phyloP scores from a whole-genome alignment of 2,113 vertebrate species.

The Beaufortia kweichowensis region DNA sequence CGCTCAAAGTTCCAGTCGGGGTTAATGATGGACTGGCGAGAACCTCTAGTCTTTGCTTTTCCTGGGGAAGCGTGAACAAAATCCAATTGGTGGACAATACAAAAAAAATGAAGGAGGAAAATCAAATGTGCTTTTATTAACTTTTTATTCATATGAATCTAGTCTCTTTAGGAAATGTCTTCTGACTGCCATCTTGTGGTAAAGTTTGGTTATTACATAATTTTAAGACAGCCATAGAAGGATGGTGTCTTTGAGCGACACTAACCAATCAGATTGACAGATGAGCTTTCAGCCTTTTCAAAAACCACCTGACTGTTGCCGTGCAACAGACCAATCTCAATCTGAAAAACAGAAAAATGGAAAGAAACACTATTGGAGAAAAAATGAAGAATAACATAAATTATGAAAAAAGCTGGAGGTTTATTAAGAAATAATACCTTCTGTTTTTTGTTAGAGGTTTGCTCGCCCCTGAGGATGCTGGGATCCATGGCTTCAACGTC shows the following conservation, averaged over 20 bases:
- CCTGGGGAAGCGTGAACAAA: constrained; percentile 68
- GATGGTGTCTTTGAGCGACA: constrained; percentile 40
- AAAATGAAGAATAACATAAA: background rate
- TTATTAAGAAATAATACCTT: constrained; percentile 77
- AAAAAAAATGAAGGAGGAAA: background rate
- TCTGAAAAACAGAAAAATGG: constrained; percentile 65
- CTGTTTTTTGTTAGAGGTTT: constrained; percentile 76
- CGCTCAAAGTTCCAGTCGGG: constrained; percentile 99
- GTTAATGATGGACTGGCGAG: constrained; percentile 95
- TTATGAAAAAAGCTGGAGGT: background rate
- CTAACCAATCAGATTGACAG: constrained; percentile 89
- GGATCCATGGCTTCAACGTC: constrained; percentile 95
- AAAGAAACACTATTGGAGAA: background rate
- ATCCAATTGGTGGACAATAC: background rate
- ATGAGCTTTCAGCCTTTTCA: constrained; percentile 92
- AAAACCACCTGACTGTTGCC: constrained; percentile 95
- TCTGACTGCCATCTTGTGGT: constrained; percentile 49
- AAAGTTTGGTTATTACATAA: background rate
- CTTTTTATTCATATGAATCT: too few species aligned
- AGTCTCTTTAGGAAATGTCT: background rate
- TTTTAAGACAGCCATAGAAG: too few species aligned
- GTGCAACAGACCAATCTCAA: constrained; percentile 86
- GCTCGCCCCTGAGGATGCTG: constrained; percentile 86
- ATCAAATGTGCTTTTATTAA: background rate
- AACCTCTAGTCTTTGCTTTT: constrained; percentile 90